Conservation (phyloP, 2,888 invertebrate genomes). For the Cryptops parisi region DNA sequence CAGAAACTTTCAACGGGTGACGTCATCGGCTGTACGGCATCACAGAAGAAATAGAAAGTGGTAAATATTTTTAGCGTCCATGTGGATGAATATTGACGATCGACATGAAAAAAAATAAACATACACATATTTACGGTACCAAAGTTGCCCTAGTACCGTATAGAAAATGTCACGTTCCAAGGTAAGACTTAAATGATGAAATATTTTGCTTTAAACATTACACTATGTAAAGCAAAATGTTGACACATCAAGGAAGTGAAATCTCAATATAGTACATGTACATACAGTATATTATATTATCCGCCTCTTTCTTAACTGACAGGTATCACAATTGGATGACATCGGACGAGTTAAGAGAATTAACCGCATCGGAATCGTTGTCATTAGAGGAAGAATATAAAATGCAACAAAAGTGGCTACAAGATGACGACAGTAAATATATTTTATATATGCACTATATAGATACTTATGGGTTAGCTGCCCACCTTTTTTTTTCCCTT, state of each 20-base stretch:
- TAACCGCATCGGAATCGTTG: constrained; percentile 82
- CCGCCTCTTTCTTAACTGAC: neutral
- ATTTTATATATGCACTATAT: neutral
- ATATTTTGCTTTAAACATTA: too few relatives aligned
- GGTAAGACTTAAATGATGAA: neutral
- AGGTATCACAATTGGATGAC: constrained; percentile 94
- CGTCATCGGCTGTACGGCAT: too few relatives aligned
- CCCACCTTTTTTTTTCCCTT: too few relatives aligned
- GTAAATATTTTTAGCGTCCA: too few relatives aligned
- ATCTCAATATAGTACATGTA: too few relatives aligned
- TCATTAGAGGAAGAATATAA: constrained; percentile 70
- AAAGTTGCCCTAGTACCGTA: neutral
- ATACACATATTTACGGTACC: neutral
- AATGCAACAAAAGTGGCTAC: constrained; percentile 80
- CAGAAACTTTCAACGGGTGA: too few relatives aligned
- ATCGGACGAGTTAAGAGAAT: constrained; percentile 56
- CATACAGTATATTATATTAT: neutral
- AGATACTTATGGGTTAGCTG: too few relatives aligned
- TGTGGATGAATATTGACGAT: neutral
- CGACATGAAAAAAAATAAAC: neutral
- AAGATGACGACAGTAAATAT: constrained; percentile 69
- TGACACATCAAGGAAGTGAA: too few relatives aligned
- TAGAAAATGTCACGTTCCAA: neutral
- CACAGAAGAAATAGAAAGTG: too few relatives aligned
- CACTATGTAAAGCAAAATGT: too few relatives aligned